These are phyloP conservation scores for Cyprinus carpio DNA, from an alignment of 2,113 vertebrate genomes.

Conservation along the genomic window DNA sequence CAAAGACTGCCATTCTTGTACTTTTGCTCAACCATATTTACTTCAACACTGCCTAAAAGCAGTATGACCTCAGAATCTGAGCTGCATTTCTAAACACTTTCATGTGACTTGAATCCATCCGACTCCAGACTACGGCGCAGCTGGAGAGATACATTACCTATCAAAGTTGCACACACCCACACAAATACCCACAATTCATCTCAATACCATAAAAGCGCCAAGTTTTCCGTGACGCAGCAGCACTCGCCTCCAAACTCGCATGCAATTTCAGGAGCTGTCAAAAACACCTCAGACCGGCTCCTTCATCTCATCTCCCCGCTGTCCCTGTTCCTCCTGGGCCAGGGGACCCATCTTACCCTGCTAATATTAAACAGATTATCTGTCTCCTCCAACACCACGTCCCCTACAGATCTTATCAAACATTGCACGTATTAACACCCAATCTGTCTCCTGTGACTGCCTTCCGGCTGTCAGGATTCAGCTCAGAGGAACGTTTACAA, in stretches of 20 bases:
- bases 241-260: conserved; percentile 44
- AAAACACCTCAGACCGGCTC: conserved; percentile 50
- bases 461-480: conserved; percentile 17
- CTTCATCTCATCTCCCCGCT: conserved; percentile 50
- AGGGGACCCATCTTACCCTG: conserved; percentile 54
- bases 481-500: conserved; percentile 41
- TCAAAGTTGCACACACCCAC: conserved; percentile 23
- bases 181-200: conserved; percentile 38
- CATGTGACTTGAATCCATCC: conserved; percentile 17
- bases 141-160: conserved; percentile 28
- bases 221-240: conserved; percentile 10
- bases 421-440: conserved; percentile 47
- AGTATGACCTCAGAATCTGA: conserved; percentile 1
- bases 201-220: conserved; percentile 30
- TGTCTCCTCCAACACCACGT: conserved; percentile 43
- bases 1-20: background rate
- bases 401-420: conserved; percentile 54
- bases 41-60: conserved; percentile 30
- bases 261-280: conserved; percentile 64
- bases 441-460: conserved; percentile 46
- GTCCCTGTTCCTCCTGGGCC: conserved; percentile 21
- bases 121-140: background rate
- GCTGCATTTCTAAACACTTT: conserved; percentile 1
- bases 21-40: background rate
- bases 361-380: conserved; percentile 65